Evolutionary conservation across 1,140 invertebrate genomes (phyloP), one percentile per base, ranked within the genome.

Genomic region (Coenobita brevimanus): DNA sequence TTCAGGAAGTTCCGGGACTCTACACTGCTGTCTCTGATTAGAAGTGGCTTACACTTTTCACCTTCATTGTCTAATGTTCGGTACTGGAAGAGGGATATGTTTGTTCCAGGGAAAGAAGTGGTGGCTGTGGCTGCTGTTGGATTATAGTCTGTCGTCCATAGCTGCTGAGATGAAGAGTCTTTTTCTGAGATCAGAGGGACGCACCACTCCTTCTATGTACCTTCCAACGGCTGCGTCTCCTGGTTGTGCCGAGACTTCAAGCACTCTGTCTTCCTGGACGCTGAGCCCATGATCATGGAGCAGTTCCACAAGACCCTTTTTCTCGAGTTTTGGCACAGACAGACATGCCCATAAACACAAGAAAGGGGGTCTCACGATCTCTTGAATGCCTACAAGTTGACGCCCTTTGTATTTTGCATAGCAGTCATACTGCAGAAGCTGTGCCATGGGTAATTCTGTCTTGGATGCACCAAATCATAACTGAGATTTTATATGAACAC

Each of bases 121-220:
- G n/a, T n/a, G n/a, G 91, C 41, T 71, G 90, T 89, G 27, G 81
- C 87, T 64, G 80, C 85, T 30, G 69, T 89, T 24, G 91, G 89
- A 82, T 91, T 91, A 67, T 91, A 88, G 78, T 89, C 91, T 91
- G 82, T 91, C 91, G 57, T 91, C 91, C 46, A 91, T 76, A 46
- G 90, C 90, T 41, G 85, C 60, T 10, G 88, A 89, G n/a, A 89
- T 91, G 84, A 91, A 91, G 8, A 87, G 2, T 8, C 75, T 50
- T 54, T 79, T 82, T 89, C 90, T 4, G 90, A n/a, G n/a, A n/a
- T n/a, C n/a, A n/a, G n/a, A n/a, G n/a, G n/a, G n/a, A n/a, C n/a
- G 71, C 24, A 85, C 73, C 57, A 69, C 67, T 2, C 82, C 89
- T 38, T 13, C 80, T 4, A 76, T 21, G 54, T 76, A 73, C 54